Percentiles rank a stretch among this genome's conserved stretches.
Evolutionary conservation across 1,140 invertebrate species (phyloP).

Genomic region (Euwallacea fornicatus): DNA sequence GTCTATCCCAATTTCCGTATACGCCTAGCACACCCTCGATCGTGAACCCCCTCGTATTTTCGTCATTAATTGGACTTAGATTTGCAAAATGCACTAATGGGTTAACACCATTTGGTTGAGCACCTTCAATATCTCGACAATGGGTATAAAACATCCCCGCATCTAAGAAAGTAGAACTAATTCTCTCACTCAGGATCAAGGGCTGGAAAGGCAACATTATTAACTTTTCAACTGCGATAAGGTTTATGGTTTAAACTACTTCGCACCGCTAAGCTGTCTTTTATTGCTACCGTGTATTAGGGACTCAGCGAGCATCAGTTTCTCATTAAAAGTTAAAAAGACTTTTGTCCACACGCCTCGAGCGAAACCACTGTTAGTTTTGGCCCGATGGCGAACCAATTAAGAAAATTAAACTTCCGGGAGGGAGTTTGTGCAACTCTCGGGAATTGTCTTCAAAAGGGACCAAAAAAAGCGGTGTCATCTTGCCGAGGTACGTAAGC

Average conservation of each 20-base stretch:
- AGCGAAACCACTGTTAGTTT: background rate
- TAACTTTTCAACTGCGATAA: slow-evolving; percentile 35
- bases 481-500: background rate
- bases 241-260: slow-evolving; percentile 32
- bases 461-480: too few species aligned
- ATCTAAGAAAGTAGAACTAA: too few species aligned
- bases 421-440: background rate
- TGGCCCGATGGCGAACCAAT: slow-evolving; percentile 9
- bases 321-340: slow-evolving; percentile 18
- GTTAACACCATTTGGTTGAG: too few species aligned
- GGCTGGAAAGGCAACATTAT: slow-evolving; percentile 10
- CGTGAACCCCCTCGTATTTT: too few species aligned
- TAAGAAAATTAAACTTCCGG: slow-evolving; percentile 15
- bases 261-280: slow-evolving; percentile 19
- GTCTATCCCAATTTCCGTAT: too few species aligned
- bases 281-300: slow-evolving; percentile 12
- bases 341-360: background rate
- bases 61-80: too few species aligned
- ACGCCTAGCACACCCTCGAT: too few species aligned
- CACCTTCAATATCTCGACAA: too few species aligned
- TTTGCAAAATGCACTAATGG: too few species aligned
- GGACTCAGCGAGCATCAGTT: slow-evolving; percentile 8
- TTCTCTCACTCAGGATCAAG: too few species aligned
- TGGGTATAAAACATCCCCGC: too few species aligned
- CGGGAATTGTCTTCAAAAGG: background rate